These are phyloP conservation scores for Eolophus roseicapilla DNA, from an alignment of 2,113 vertebrate species.

Conservation along the genomic window DNA sequence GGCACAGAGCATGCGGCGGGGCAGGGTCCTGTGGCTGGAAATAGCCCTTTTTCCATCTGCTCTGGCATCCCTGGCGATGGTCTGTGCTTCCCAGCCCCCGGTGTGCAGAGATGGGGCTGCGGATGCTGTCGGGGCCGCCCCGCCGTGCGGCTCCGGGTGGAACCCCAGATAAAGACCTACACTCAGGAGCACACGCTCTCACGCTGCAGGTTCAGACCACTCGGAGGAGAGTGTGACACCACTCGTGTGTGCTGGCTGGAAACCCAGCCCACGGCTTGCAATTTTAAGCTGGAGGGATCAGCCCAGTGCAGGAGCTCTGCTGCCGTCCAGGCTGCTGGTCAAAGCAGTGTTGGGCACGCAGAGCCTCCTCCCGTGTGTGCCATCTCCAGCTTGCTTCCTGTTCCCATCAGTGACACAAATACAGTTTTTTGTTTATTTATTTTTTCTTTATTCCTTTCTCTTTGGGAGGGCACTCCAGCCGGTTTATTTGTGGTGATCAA, in stretches of 20 bases:
- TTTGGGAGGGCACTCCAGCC: background rate
- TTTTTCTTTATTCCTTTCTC: background rate
- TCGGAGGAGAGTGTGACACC: background rate
- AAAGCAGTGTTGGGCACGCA: background rate
- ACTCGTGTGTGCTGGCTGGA: background rate
- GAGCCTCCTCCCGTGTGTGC: background rate
- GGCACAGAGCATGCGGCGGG: background rate
- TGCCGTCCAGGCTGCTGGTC: background rate
- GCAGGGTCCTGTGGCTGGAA: background rate
- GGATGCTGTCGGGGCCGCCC: background rate
- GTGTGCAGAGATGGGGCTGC: background rate
- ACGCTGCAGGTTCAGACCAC: background rate
- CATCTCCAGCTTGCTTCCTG: background rate
- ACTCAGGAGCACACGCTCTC: background rate
- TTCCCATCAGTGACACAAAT: background rate
- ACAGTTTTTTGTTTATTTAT: accelerated
- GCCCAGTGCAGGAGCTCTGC: background rate
- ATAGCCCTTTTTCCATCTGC: background rate
- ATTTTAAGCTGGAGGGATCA: background rate
- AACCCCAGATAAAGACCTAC: background rate
- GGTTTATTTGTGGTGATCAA: background rate
- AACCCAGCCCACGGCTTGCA: background rate
- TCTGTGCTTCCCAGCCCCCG: background rate
- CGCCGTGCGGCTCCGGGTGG: background rate
- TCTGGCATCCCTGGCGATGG: background rate